Base-by-base conservation (phyloP, 2,113 vertebrate species). In the Urocitellus parryii region DNA sequence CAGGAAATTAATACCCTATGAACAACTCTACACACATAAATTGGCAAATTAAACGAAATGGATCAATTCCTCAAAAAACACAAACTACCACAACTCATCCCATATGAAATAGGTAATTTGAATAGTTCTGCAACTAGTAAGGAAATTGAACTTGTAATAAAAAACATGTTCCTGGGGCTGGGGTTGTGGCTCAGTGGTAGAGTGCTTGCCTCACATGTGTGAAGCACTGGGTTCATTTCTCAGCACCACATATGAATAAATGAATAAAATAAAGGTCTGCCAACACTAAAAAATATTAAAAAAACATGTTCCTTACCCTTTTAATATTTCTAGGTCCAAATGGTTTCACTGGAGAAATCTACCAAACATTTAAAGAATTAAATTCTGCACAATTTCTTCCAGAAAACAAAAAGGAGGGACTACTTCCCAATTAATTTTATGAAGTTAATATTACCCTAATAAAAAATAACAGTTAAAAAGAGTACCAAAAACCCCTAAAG, bases 291-390 rank as follows among this genome's bases (percentile, higher is more conserved):
- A 45, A 45, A 45, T 45, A 45, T 45, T 7, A 45, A 45, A 86
- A 92, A 95, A 34, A 7, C 13, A 48, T 39, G 10, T 14, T 67
- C 42, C 11, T 0, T 2, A 18, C 1, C 27, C 6, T 14, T 51
- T 5, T 42, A 81, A 6, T 91, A 73, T 82, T 83, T 96, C 58
- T 20, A 18, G 70, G 17, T 37, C 32, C 79, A 83, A 63, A 92
- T 67, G 70, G 34, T 73, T 79, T 95, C 4, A 32, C 16, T 88
- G 70, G 56, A 93, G 37, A 96, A 95, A 67, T 92, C 80, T 67
- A 85, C 76, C 45, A 90, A 78, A 51, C 18, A 82, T 86, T 97
- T 81, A 81, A 86, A 94, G 11, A 86, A 82, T 90, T 85, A 86
- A 72, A 58, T 29, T 70, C 29, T 58, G 37, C 34, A 82, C 24